phyloP scores from a whole-genome alignment of 2,113 vertebrate genomes.

The Trochalopteron elliotii region DNA sequence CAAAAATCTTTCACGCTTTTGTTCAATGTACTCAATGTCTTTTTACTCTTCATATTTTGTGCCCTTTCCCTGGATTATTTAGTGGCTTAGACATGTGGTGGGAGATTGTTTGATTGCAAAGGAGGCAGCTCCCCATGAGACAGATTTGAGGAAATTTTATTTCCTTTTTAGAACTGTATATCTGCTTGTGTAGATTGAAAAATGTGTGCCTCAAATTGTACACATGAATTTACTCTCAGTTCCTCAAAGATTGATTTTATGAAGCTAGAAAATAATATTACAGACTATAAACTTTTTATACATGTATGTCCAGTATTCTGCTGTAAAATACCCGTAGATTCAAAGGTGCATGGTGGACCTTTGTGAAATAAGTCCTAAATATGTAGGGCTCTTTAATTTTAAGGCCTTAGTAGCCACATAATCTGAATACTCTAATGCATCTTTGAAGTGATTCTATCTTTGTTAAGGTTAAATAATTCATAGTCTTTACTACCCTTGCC shows the following conservation, averaged over 20 bases:
- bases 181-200: not conserved
- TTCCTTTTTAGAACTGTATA: not conserved
- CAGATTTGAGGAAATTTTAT: slow-evolving; percentile 18
- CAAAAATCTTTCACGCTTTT: not conserved
- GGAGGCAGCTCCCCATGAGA: not conserved
- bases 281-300: not conserved
- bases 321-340: not conserved
- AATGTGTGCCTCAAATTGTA: not conserved
- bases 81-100: not conserved
- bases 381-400: not conserved
- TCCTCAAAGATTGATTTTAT: not conserved
- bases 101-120: not conserved
- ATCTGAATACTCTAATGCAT: not conserved
- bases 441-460: not conserved
- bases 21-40: not conserved
- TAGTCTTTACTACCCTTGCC: not conserved
- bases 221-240: not conserved
- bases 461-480: not conserved
- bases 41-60: not conserved
- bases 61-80: not conserved
- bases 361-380: not conserved
- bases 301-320: not conserved
- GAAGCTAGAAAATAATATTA: not conserved
- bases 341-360: not conserved
- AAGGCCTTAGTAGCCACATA: not conserved